Conservation (phyloP, 2,797 vertebrate genomes). For the Hippoglossus hippoglossus region DNA sequence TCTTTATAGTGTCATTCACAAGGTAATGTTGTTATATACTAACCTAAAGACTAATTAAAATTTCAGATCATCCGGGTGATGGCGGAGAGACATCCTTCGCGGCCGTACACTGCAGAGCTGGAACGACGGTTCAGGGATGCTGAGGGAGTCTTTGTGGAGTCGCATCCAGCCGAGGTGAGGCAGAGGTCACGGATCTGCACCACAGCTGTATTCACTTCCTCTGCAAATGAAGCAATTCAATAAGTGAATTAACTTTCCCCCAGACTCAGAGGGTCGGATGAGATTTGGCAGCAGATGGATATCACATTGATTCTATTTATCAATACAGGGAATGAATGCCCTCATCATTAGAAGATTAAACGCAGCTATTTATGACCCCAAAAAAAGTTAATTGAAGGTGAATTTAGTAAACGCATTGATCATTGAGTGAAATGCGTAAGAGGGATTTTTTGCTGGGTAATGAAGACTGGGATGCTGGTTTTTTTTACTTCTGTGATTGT, state of each 20-base stretch:
- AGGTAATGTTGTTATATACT: neutral
- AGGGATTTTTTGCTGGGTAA: neutral
- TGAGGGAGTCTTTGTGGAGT: conserved; percentile 66
- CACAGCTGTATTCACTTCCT: conserved; percentile 1
- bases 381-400: neutral
- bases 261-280: neutral
- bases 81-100: conserved; percentile 81
- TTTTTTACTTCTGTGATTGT: neutral
- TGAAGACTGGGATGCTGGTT: neutral
- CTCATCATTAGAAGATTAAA: conserved; percentile 5
- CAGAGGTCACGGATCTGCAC: conserved; percentile 2
- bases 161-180: conserved; percentile 72
- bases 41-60: neutral
- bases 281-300: conserved; percentile 11
- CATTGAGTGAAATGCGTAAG: neutral
- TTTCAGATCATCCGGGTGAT: conserved; percentile 76
- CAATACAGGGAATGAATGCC: conserved; percentile 14
- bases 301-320: conserved; percentile 54
- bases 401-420: neutral
- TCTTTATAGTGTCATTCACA: too few relatives aligned
- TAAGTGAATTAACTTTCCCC: conserved; percentile 22
- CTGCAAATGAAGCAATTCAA: conserved; percentile 18
- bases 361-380: neutral
- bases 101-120: conserved; percentile 70
- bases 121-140: conserved; percentile 72